Conservation (phyloP, 2,797 vertebrate genomes). For the Pangasius macronema region DNA sequence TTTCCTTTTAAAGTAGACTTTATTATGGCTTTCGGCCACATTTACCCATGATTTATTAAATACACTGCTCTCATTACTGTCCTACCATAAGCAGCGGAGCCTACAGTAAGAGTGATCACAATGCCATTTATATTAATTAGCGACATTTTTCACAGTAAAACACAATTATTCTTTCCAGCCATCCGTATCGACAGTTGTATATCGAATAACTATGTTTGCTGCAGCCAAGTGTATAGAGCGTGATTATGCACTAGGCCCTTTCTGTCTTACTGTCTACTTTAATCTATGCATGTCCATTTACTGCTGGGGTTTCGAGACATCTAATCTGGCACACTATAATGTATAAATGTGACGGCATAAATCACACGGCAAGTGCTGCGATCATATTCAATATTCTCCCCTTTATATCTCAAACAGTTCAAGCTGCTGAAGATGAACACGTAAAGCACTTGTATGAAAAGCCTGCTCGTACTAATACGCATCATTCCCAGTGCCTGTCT, state of each 20-base stretch:
- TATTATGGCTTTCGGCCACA: neutral
- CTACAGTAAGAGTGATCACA: slow-evolving; percentile 24
- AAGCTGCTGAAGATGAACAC: neutral
- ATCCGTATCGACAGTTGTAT: slow-evolving; percentile 3
- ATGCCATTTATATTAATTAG: slow-evolving; percentile 1
- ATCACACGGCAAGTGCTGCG: neutral
- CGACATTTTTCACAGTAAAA: slow-evolving; percentile 22
- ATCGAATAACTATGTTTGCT: neutral
- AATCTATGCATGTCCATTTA: neutral
- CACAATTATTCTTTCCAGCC: slow-evolving; percentile 18
- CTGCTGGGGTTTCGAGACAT: neutral
- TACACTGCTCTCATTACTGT: slow-evolving; percentile 1
- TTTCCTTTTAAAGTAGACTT: neutral
- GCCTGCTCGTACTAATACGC: neutral
- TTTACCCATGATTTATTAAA: slow-evolving; percentile 4
- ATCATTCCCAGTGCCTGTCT: neutral
- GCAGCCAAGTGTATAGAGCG: neutral
- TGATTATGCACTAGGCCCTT: neutral
- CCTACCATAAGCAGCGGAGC: neutral
- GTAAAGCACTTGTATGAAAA: neutral
- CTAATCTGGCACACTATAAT: neutral
- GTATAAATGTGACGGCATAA: neutral
- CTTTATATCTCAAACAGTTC: neutral
- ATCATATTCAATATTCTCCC: too few relatives aligned
- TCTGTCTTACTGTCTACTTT: neutral